Base-by-base conservation (phyloP, 2,888 invertebrate genomes). In the Synergus itoensis region DNA sequence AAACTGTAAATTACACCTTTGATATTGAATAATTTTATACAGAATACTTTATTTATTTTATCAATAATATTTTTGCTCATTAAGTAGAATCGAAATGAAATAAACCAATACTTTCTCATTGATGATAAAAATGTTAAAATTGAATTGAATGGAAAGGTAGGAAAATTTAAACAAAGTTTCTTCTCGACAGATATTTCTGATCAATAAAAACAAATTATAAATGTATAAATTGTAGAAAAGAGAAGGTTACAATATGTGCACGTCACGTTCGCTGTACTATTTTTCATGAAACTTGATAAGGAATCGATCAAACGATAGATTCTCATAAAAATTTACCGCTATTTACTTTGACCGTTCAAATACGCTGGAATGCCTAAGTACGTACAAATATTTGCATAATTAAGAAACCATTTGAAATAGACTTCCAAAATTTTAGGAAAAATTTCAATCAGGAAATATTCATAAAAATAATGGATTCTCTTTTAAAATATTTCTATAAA, bases 191-290 rank as follows among this genome's bases (percentile, higher is more conserved):
- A 28, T 28, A 28, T 28, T 28, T 41, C 9, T 12, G 12, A 43
- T 43, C 62, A 48, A 21, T 60, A 62, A 77, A 77, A 28, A 28
- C 28, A 73, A 69, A 48, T 14, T n/a, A 75, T 77, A 77, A 75
- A 77, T 36, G 67, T 78, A 75, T 18, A 64, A 64, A 40, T 65
- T 43, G 12, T 43, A 11, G 9, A 9, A 18, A 18, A 43, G 9
- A 43, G 41, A 41, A 28, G 28, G 28, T 28, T 28, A 28, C 28
- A 28, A 28, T 28, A 28, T 28, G 28, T 28, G 28, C 28, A 43
- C 65, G 65, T 43, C 41, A 65, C 43, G 41, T 43, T 65, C 65
- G 65, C 65, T 65, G 65, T 28, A 28, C 28, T 3, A 28, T 28
- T 28, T 28, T 28, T 28, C 28, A 16, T n/a, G 65, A 65, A 65